phyloP scores from a whole-genome alignment of 2,888 invertebrate genomes.

The Parelbella ahira region DNA sequence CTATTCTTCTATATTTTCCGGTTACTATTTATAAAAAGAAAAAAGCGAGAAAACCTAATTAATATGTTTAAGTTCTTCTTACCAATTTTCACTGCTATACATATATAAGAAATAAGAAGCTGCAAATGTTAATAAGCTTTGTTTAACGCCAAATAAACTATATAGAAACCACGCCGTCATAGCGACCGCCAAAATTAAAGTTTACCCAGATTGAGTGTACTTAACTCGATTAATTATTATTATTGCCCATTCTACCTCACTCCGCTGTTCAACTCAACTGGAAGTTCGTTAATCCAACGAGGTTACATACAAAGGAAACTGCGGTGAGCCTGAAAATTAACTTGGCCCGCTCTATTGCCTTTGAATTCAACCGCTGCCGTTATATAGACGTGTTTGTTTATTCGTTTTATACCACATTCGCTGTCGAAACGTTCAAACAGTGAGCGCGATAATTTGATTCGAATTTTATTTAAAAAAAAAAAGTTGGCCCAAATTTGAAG shows the following conservation, averaged over 20 bases:
- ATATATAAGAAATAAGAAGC: too few species aligned
- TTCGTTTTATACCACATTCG: conserved; percentile 33
- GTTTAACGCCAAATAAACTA: too few species aligned
- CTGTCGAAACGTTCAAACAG: conserved; percentile 41
- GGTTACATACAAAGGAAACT: conserved; percentile 71
- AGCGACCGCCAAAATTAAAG: conserved; percentile 17
- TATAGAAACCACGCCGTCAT: conserved; percentile 3
- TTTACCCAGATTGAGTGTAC: conserved; percentile 24
- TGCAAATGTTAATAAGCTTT: too few species aligned
- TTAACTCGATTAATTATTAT: conserved; percentile 25
- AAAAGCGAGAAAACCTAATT: too few species aligned
- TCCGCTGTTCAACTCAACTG: conserved; percentile 44
- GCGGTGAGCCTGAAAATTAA: conserved; percentile 76
- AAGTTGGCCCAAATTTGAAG: conserved; percentile 2
- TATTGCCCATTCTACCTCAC: conserved; percentile 24
- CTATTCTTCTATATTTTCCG: too few species aligned
- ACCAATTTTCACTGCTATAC: too few species aligned
- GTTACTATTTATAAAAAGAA: too few species aligned
- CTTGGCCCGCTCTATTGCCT: conserved; percentile 73
- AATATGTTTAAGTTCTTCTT: too few species aligned
- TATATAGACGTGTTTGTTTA: conserved; percentile 30
- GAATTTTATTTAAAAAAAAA: conserved; percentile 15
- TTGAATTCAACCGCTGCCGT: conserved; percentile 61
- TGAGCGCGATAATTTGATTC: conserved; percentile 18
- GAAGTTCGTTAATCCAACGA: conserved; percentile 65